Evolutionary conservation across 2,888 invertebrate genomes (phyloP), one percentile per base, ranked within the genome.

Genomic region (Diploptera punctata): DNA sequence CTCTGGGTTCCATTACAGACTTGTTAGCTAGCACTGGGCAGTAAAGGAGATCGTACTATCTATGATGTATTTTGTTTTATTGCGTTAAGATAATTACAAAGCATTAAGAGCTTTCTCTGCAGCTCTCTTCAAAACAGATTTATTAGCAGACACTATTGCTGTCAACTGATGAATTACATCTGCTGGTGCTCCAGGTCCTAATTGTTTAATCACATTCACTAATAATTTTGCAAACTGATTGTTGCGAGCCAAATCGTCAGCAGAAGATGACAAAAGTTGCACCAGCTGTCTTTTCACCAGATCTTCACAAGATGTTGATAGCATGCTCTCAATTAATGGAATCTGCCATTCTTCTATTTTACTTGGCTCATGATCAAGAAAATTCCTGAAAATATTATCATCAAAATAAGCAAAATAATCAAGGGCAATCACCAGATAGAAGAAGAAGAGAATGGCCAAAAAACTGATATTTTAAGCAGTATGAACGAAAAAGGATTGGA

Each of bases 91-190:
- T n/a, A n/a, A 33, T 33, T 57, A 57, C 4, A 65, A 26, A 26
- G 44, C 44, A 13, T 26, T 44, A 24, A 65, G 47, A 9, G 65
- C 65, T 47, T 29, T 65, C 18, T 65, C 29, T 1, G 65, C 65
- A n/a, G 65, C 65, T 18, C 18, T 65, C 65, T 47, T 65, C 7
- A 65, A 29, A 1, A 65, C 24, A 26, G 65, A 65, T 18, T 65
- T 65, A 13, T 47, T 44, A 18, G 19, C 18, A 3, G 7, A 21
- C 7, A 44, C 65, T 24, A 47, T 5, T 1, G 9, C 24, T n/a
- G 65, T n/a, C 65, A 65, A 44, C n/a, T 65, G 44, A n/a, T 65
- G 26, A 16, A 10, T 16, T 1, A 44, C n/a, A 10, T 65, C 47
- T 24, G n/a, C 10, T n/a, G 47, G 18, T 19, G 47, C 47, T 18